Evolutionary conservation across 2,888 invertebrate species (phyloP).

Genomic region (Spatulosminthurus flaviceps): DNA sequence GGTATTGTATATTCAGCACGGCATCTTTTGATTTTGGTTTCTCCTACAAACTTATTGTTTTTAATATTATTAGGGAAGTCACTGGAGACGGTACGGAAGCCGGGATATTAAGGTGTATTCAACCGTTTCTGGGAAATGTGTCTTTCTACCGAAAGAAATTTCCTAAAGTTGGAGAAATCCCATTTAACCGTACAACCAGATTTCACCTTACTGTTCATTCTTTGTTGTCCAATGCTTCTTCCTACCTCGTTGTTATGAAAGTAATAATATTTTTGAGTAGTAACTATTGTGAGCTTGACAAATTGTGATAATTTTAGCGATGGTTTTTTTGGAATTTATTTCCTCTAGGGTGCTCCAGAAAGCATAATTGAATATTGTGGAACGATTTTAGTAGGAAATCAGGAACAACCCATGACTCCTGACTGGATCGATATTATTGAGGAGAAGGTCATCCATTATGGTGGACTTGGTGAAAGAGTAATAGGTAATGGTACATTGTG

Average conservation of each 20-base stretch:
- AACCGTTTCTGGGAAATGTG: conserved; percentile 71
- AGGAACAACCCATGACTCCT: conserved; percentile 88
- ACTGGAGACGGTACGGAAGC: conserved; percentile 76
- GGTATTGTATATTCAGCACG: conserved; percentile 3
- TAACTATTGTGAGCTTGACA: too few species aligned
- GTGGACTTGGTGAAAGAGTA: conserved; percentile 91
- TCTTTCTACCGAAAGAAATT: conserved; percentile 67
- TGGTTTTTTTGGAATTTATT: conserved; percentile 28
- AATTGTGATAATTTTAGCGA: background rate
- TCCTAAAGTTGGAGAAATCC: conserved; percentile 57
- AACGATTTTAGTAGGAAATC: conserved; percentile 91
- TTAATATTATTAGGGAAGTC: conserved; percentile 67
- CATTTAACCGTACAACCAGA: conserved; percentile 59
- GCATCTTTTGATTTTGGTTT: too few species aligned
- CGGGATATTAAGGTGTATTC: conserved; percentile 75
- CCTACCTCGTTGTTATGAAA: conserved; percentile 46
- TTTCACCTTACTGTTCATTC: conserved; percentile 57
- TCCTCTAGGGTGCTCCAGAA: conserved; percentile 80
- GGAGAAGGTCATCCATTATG: conserved; percentile 89
- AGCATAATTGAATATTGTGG: conserved; percentile 90
- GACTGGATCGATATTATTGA: conserved; percentile 96
- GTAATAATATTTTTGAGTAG: conserved; percentile 4
- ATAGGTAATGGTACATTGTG: conserved; percentile 68
- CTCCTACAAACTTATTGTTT: background rate
- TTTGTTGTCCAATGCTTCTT: conserved; percentile 64